These are phyloP conservation scores for Ophthalmolycus amberensis DNA, from an alignment of 2,113 vertebrate species.

Conservation along the genomic window DNA sequence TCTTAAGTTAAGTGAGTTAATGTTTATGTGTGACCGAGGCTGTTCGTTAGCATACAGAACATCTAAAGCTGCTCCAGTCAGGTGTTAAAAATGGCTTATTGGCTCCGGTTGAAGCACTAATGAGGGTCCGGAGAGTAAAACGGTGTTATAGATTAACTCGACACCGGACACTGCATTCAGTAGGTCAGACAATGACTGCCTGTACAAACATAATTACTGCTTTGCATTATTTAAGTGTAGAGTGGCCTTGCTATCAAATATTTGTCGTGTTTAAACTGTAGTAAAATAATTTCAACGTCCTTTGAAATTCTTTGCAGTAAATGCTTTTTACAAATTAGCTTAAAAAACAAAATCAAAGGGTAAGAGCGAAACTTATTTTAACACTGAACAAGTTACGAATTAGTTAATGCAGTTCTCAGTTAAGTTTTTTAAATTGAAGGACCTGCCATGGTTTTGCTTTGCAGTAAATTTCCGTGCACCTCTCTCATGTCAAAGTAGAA, in stretches of 20 bases:
- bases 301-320: background rate
- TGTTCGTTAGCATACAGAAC: slow-evolving; percentile 49
- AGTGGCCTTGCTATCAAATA: background rate
- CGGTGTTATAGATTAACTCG: slow-evolving; percentile 41
- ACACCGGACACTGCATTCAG: background rate
- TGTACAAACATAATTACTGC: background rate
- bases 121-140: slow-evolving; percentile 21
- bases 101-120: slow-evolving; percentile 34
- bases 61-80: background rate
- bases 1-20: slow-evolving; percentile 60
- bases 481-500: background rate
- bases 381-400: background rate
- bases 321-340: background rate
- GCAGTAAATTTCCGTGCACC: background rate
- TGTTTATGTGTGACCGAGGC: slow-evolving; percentile 50
- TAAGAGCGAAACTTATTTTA: background rate
- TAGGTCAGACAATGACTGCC: background rate
- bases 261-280: background rate
- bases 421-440: background rate
- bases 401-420: background rate
- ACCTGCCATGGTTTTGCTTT: background rate
- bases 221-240: background rate
- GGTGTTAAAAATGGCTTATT: slow-evolving; percentile 43
- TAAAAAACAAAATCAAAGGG: background rate
- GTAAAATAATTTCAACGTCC: background rate